phyloP scores from a whole-genome alignment of 1,140 invertebrate genomes.

The Atta texana region DNA sequence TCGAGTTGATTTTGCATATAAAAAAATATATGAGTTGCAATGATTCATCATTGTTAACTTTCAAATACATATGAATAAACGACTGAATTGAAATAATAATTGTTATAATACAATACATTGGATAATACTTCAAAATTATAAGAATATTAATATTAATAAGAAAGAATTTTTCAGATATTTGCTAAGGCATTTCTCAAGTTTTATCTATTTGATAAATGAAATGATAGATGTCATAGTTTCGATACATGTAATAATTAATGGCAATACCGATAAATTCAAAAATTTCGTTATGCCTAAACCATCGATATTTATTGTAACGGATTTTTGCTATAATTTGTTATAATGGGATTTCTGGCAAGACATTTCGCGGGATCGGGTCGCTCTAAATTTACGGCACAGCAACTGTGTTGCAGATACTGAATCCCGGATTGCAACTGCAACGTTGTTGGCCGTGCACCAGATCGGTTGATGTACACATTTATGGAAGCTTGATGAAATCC shows the following conservation, averaged over 20 bases:
- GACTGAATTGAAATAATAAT: neutral
- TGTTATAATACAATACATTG: neutral
- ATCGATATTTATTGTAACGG: constrained; percentile 23
- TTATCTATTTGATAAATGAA: neutral
- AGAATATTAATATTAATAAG: neutral
- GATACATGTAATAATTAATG: neutral
- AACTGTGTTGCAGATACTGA: neutral
- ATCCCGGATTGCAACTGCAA: constrained; percentile 31
- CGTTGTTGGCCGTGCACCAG: constrained; percentile 48
- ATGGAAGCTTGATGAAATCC: constrained; percentile 14
- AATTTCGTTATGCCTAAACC: constrained; percentile 1
- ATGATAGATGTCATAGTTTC: neutral
- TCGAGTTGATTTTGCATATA: neutral
- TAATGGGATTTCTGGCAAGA: constrained; percentile 55
- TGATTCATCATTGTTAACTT: constrained; percentile 2
- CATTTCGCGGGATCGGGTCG: constrained; percentile 21
- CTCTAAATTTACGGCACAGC: constrained; percentile 48
- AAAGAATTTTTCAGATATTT: neutral
- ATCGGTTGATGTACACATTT: neutral
- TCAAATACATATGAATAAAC: neutral
- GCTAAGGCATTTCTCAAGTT: neutral
- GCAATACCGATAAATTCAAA: neutral
- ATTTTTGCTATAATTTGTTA: constrained; percentile 16
- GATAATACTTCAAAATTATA: neutral
- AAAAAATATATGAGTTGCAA: neutral